Percentiles rank a stretch among this genome's conserved stretches.
Conservation (phyloP, 2,797 vertebrate species). For the Nannoperca australis region DNA sequence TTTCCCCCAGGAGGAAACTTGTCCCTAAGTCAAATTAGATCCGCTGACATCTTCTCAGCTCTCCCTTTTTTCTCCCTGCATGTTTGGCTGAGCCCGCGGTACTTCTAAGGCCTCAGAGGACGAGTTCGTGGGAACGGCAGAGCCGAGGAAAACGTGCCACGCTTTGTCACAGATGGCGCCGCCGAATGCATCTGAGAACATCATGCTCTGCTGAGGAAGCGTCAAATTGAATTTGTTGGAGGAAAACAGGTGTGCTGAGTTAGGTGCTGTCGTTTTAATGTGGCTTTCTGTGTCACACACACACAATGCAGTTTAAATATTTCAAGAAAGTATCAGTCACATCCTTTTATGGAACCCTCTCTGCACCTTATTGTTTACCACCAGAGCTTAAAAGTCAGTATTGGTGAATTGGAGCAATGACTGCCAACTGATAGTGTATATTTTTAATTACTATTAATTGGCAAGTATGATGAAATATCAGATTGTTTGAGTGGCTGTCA, state of each 20-base stretch:
- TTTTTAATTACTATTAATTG: neutral
- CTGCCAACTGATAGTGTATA: neutral
- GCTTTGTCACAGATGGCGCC: constrained; percentile 62
- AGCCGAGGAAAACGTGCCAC: constrained; percentile 4
- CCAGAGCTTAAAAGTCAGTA: neutral
- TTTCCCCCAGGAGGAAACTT: constrained; percentile 48
- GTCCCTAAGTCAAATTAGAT: constrained; percentile 66
- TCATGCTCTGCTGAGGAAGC: constrained; percentile 67
- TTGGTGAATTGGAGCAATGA: neutral
- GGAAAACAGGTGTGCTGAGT: constrained; percentile 62
- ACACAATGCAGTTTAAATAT: neutral
- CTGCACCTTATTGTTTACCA: neutral
- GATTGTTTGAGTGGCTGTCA: constrained; percentile 5
- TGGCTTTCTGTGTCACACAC: constrained; percentile 22
- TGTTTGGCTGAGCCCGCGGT: constrained; percentile 43
- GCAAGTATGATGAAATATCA: neutral
- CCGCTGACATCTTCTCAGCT: constrained; percentile 50
- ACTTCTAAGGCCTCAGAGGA: constrained; percentile 52
- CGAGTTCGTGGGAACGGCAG: constrained; percentile 26
- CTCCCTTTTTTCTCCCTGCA: constrained; percentile 10
- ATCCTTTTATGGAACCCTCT: neutral
- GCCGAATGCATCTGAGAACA: constrained; percentile 54
- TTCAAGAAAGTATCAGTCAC: neutral
- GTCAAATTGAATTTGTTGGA: constrained; percentile 75
- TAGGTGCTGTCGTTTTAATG: constrained; percentile 48